Evolutionary conservation across 2,797 vertebrate species (phyloP), one percentile per base, ranked within the genome.

Genomic region (Ciconia nigra): DNA sequence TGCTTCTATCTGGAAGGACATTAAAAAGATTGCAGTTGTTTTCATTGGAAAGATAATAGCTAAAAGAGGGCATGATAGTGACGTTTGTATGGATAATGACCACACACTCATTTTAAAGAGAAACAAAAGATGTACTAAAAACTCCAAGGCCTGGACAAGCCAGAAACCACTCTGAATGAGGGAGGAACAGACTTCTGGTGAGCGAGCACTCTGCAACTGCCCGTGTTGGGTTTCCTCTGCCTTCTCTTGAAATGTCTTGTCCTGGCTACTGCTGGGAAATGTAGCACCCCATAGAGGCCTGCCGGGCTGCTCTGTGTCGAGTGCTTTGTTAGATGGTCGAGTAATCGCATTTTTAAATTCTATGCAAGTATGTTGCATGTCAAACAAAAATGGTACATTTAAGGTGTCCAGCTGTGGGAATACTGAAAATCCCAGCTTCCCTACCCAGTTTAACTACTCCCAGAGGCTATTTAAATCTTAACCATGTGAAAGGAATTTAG

Each of bases 131-230:
- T 6, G 55, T n/a, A 84, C 77, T 93, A 88, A 95, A 90, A 83
- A 61, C 83, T 92, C 77, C 70, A 61, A 4, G 58, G 70, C 28
- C 4, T 51, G 55, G 77, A 88, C 46, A 66, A 94, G 95, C 88
- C 93, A 95, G 92, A 95, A 96, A 96, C 93, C 88, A 9, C 89
- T 87, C 46, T 94, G 95, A 94, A 93, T 92, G 93, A 76, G 49
- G 80, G 54, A 92, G 77, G 62, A 82, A 92, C 86, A 93, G 70
- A 81, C 88, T 96, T 79, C 83, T 93, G 88, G 88, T 47, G 86
- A 95, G 86, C 5, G 11, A 84, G 70, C 21, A 42, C 88, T 76
- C 71, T 87, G 93, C 81, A 89, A 70, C 83, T 44, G 93, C 73
- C 88, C 76, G 81, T 28, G 57, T 33, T 93, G 83, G 88, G 86